A percentile compares a stretch with the other conserved stretches of the same genome.
Evolutionary conservation across 2,797 vertebrate genomes (phyloP).

Genomic region (Cynopterus sphinx): DNA sequence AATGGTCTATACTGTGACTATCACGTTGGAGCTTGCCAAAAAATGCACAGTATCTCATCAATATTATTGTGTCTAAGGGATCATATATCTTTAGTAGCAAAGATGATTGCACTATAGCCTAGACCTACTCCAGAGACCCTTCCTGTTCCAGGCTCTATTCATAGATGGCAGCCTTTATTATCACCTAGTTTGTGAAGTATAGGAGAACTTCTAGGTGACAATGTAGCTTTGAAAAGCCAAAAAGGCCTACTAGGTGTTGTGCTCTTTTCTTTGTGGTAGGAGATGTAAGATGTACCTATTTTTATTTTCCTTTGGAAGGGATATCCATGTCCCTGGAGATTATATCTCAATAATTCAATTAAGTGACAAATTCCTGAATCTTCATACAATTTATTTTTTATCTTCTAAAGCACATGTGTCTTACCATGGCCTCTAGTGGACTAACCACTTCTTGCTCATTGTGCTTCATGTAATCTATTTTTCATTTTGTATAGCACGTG

Average conservation of each 20-base stretch:
- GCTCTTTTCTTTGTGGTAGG: background rate
- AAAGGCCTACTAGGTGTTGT: background rate
- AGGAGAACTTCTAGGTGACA: background rate
- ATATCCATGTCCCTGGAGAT: background rate
- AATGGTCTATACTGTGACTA: background rate
- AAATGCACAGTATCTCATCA: background rate
- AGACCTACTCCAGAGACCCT: background rate
- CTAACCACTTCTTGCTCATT: background rate
- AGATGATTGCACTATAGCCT: background rate
- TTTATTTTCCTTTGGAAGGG: background rate
- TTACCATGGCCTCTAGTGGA: background rate
- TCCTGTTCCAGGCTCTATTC: background rate
- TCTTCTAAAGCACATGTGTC: background rate
- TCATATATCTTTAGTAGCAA: background rate
- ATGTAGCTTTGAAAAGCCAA: background rate
- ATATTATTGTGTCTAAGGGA: background rate
- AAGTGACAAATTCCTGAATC: background rate
- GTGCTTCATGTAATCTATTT: background rate
- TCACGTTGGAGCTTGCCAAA: background rate
- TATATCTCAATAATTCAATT: background rate
- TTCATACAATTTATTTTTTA: background rate
- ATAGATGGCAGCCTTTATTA: background rate
- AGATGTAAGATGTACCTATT: background rate
- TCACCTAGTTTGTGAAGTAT: background rate
- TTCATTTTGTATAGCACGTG: too few relatives aligned